Evolutionary conservation across 2,797 vertebrate species (phyloP).

Genomic region (Pangasius djambal): DNA sequence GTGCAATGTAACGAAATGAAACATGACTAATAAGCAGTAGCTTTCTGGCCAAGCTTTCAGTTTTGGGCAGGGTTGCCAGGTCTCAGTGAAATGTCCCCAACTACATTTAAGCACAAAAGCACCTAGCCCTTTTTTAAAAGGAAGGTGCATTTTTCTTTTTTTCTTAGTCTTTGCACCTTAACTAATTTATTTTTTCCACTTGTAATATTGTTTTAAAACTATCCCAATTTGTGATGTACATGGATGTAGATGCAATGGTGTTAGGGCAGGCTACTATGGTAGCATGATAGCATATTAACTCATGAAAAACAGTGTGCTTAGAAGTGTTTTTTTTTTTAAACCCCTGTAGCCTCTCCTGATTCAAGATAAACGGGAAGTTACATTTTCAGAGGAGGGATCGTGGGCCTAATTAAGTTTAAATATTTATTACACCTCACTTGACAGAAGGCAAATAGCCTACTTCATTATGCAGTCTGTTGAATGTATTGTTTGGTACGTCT

Average conservation of each 20-base stretch:
- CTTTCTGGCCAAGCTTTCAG: background rate
- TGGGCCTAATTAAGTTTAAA: background rate
- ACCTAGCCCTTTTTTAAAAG: background rate
- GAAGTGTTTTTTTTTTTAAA: background rate
- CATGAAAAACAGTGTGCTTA: background rate
- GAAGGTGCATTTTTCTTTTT: background rate
- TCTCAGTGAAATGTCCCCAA: background rate
- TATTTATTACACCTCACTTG: background rate
- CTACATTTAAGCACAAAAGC: background rate
- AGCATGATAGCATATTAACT: background rate
- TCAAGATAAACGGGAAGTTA: background rate
- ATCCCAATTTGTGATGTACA: background rate
- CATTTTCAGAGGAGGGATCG: background rate
- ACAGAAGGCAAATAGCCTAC: background rate
- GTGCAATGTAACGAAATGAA: background rate
- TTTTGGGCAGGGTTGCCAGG: background rate
- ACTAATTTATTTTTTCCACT: background rate
- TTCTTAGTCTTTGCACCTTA: background rate
- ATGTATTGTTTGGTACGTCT: background rate
- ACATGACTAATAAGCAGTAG: background rate
- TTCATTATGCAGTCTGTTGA: background rate
- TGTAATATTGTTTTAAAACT: background rate
- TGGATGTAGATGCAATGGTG: too few relatives aligned
- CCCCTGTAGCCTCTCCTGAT: background rate
- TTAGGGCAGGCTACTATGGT: background rate